These are phyloP conservation scores for Oreochromis spilurus DNA, from an alignment of 2,113 vertebrate genomes.

Conservation along the genomic window DNA sequence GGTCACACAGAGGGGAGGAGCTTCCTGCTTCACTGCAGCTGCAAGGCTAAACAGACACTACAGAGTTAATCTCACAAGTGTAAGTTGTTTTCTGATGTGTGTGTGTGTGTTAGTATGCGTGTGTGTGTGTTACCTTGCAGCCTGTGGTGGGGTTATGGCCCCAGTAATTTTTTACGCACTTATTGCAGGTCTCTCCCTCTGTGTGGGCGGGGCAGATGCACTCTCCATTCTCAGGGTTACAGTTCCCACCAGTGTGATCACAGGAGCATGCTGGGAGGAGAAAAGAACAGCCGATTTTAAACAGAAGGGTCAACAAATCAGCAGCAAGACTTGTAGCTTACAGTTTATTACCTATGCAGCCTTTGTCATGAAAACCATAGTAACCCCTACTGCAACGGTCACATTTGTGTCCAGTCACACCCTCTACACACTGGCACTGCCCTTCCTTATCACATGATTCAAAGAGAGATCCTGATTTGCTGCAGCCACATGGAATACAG, in stretches of 20 bases:
- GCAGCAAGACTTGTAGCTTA: fast-evolving
- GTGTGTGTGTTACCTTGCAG: conserved; percentile 78
- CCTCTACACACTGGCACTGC: conserved; percentile 77
- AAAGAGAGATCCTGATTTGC: conserved; percentile 70
- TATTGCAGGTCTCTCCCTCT: conserved; percentile 76
- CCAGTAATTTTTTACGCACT: conserved; percentile 82
- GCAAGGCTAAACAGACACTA: conserved; percentile 73
- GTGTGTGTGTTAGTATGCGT: not conserved
- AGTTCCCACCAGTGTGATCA: conserved; percentile 83
- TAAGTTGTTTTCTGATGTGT: not conserved
- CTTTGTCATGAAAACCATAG: conserved; percentile 68
- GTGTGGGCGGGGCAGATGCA: conserved; percentile 89
- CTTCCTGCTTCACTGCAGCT: conserved; percentile 80
- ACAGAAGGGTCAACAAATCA: not conserved
- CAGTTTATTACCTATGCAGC: conserved; percentile 80
- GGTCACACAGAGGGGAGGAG: conserved; percentile 69
- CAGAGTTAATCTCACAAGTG: not conserved
- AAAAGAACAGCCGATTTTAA: not conserved
- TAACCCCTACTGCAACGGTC: conserved; percentile 81
- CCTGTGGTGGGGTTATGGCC: conserved; percentile 75
- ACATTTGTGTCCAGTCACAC: conserved; percentile 82
- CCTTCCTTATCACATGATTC: conserved; percentile 76
- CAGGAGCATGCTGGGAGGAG: conserved; percentile 82
- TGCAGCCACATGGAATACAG: conserved; percentile 83
- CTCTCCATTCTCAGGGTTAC: conserved; percentile 75